These are phyloP conservation scores for Vanessa atalanta DNA, from an alignment of 1,140 invertebrate genomes.

Conservation along the genomic window DNA sequence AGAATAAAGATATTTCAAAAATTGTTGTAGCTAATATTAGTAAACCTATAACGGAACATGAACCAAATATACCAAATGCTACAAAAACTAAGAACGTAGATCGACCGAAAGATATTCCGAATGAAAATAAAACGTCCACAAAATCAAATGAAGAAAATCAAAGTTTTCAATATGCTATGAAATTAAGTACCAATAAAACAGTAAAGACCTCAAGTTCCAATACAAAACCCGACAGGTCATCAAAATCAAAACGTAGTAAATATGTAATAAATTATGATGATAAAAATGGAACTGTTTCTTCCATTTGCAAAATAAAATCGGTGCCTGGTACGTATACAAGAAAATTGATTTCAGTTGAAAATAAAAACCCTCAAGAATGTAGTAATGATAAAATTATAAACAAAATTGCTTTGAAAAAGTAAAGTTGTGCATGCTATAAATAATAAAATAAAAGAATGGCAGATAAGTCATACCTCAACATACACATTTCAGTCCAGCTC, in stretches of 20 bases:
- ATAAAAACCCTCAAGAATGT: constrained; percentile 52
- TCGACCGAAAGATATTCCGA: background rate
- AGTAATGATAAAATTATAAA: constrained; percentile 55
- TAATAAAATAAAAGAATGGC: constrained; percentile 49
- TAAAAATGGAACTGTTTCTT: constrained; percentile 76
- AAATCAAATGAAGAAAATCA: constrained; percentile 25
- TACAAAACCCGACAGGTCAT: constrained; percentile 37
- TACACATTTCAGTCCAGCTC: constrained; percentile 71
- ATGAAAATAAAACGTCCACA: constrained; percentile 20
- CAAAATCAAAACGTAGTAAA: constrained; percentile 57
- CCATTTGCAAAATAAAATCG: constrained; percentile 64
- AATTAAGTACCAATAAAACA: constrained; percentile 31
- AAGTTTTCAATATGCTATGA: constrained; percentile 19
- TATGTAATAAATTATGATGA: constrained; percentile 77
- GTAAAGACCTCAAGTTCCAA: constrained; percentile 34
- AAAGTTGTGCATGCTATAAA: constrained; percentile 67
- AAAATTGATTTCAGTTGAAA: constrained; percentile 55
- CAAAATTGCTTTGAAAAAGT: constrained; percentile 73
- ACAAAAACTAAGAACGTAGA: constrained; percentile 7
- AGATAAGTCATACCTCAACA: constrained; percentile 61
- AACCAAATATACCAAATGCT: background rate
- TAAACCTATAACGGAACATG: constrained; percentile 3
- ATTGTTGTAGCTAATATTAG: background rate
- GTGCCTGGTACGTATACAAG: constrained; percentile 49
- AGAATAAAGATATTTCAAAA: background rate